Evolutionary conservation across 2,888 invertebrate species (phyloP), one percentile per base, ranked within the genome.

Genomic region (Malacosoma neustria): DNA sequence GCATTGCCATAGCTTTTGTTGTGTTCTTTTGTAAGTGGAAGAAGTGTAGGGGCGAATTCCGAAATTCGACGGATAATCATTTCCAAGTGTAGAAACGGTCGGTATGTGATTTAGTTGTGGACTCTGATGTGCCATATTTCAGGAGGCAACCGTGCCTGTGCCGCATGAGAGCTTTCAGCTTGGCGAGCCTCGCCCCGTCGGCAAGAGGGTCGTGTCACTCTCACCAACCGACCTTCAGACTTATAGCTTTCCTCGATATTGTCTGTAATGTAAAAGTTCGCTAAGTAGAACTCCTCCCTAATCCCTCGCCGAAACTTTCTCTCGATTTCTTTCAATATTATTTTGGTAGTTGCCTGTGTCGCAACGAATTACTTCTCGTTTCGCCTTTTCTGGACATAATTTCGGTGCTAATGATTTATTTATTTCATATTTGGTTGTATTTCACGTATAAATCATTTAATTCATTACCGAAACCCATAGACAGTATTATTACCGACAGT

Each of bases 21-120:
- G 71, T 74, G 73, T 49, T 67, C 55, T 55, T 60, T n/a, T 60
- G 57, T 66, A 62, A 60, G 68, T 74, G 75, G 54, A 61, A 57
- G 64, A 56, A 65, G 64, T 64, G 54, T 62, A 54, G 42, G 60
- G 59, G 59, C 70, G 68, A 70, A 72, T 81, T 85, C 79, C 79
- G 80, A 80, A 81, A 73, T 82, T 80, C 77, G 79, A 74, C 66
- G 71, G 67, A 61, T 70, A 73, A 70, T 22, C 22, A 57, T 74
- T 74, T 67, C 48, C 55, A 61, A 57, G 58, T 61, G 57, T 63
- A 65, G 65, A 62, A 66, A 70, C 69, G 65, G 66, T 65, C 58
- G 70, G 65, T 65, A 69, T 66, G 66, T 63, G 60, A 22, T 54
- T 51, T 54, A 59, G 55, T 49, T 45, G 50, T 43, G 49, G 51